phyloP scores from a whole-genome alignment of 2,797 vertebrate species.

The Etheostoma nigrum region DNA sequence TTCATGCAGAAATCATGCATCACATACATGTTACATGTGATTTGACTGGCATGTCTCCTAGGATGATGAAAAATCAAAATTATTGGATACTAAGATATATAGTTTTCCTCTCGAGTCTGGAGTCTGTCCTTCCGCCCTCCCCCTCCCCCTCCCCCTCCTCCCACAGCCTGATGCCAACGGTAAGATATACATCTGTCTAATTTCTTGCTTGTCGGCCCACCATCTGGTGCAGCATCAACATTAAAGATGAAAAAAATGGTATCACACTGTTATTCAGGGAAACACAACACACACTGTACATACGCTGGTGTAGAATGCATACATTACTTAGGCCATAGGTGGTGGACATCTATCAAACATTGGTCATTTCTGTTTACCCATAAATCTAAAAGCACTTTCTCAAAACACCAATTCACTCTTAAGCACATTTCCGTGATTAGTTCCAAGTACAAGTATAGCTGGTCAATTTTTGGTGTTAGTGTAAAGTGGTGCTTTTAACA shows the following conservation, averaged over 20 bases:
- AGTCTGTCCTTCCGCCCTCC: constrained; percentile 10
- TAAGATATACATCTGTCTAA: constrained; percentile 80
- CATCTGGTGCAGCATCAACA: constrained; percentile 78
- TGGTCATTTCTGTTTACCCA: constrained; percentile 19
- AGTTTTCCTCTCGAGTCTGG: constrained; percentile 11
- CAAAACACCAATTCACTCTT: background rate
- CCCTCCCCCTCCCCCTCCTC: background rate
- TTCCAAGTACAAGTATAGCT: background rate
- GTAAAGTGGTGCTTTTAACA: background rate
- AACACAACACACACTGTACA: constrained; percentile 10
- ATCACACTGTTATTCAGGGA: constrained; percentile 53
- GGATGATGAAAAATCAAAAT: constrained; percentile 13
- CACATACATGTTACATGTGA: background rate
- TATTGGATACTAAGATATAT: constrained; percentile 24
- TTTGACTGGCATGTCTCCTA: background rate
- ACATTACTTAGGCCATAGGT: constrained; percentile 16
- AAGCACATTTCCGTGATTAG: background rate
- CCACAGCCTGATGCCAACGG: constrained; percentile 64
- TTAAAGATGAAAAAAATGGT: constrained; percentile 60
- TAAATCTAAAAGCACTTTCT: background rate
- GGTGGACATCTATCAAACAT: constrained; percentile 13
- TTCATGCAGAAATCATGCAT: constrained; percentile 3
- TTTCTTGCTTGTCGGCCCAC: constrained; percentile 79
- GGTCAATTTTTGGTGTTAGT: background rate
- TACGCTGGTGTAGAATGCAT: background rate